A percentile compares a stretch with the other conserved stretches of the same genome.
Evolutionary conservation across 2,888 invertebrate genomes (phyloP).

Genomic region (Chloroclysta siterata): DNA sequence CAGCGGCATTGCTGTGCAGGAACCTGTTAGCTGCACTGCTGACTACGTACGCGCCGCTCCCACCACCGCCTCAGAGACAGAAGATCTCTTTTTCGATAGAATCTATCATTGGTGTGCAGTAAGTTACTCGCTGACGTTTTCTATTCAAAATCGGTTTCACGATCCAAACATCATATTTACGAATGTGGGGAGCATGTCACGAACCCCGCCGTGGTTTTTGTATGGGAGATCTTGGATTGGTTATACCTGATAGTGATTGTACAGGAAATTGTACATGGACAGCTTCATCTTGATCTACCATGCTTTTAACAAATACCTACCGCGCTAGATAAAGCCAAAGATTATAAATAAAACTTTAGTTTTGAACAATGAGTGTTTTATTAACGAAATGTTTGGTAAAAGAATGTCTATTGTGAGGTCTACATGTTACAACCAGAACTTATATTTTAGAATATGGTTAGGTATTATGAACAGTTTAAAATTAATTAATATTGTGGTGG

Average conservation of each 20-base stretch:
- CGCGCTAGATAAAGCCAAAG: conserved; percentile 1
- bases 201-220: too few species aligned
- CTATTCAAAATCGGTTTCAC: too few species aligned
- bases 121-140: conserved; percentile 25
- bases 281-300: not conserved
- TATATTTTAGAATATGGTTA: conserved; percentile 46
- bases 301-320: not conserved
- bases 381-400: conserved; percentile 81
- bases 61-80: conserved; percentile 56
- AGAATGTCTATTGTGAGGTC: conserved; percentile 77
- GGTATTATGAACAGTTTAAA: conserved; percentile 34
- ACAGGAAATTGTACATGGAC: too few species aligned
- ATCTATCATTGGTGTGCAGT: conserved; percentile 88
- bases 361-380: conserved; percentile 83
- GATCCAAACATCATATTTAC: too few species aligned
- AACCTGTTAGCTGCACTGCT: conserved; percentile 75
- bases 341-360: conserved; percentile 41
- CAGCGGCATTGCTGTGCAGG: conserved; percentile 78
- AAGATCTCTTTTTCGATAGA: conserved; percentile 88
- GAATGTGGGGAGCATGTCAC: too few species aligned
- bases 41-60: conserved; percentile 67
- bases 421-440: conserved; percentile 73
- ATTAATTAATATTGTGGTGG: conserved; percentile 41
- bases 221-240: too few species aligned
- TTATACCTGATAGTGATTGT: too few species aligned